Conservation (phyloP, 2,888 invertebrate genomes). For the Drosophila percnosoma region DNA sequence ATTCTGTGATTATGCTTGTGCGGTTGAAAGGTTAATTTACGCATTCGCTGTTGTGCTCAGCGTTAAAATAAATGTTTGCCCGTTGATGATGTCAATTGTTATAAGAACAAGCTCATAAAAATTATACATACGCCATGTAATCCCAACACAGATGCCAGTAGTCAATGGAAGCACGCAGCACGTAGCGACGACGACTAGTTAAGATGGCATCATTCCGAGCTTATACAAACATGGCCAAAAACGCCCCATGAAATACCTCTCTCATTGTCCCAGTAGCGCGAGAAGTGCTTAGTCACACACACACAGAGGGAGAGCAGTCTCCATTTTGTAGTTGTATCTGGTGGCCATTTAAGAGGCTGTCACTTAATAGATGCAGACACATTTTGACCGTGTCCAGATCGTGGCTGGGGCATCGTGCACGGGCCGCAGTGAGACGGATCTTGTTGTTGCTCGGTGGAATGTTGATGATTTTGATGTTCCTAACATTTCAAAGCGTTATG, state of each 20-base stretch:
- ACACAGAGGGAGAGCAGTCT: neutral
- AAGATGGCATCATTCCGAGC: conserved; percentile 5
- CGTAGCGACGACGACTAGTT: conserved; percentile 29
- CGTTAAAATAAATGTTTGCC: conserved; percentile 35
- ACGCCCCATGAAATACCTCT: conserved; percentile 50
- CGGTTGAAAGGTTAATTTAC: conserved; percentile 27
- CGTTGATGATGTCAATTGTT: conserved; percentile 46
- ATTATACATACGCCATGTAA: conserved; percentile 61
- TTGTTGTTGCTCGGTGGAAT: conserved; percentile 53
- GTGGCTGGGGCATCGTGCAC: conserved; percentile 1
- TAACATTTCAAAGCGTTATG: conserved; percentile 76
- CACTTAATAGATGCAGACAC: conserved; percentile 40
- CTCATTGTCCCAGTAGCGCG: conserved; percentile 33
- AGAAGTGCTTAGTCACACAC: conserved; percentile 25
- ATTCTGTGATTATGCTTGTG: conserved; percentile 14
- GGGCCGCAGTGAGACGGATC: conserved; percentile 9
- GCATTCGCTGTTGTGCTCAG: conserved; percentile 29
- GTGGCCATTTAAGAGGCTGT: conserved; percentile 32
- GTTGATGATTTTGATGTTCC: conserved; percentile 77
- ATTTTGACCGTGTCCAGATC: conserved; percentile 24
- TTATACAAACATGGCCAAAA: conserved; percentile 45
- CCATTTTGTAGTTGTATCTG: conserved; percentile 50
- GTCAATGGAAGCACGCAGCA: conserved; percentile 12
- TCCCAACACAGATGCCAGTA: conserved; percentile 16
- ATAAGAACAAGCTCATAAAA: conserved; percentile 61